Percentiles rank a stretch among this genome's conserved stretches.
Evolutionary conservation across 2,888 invertebrate genomes (phyloP).

Genomic region (Patella pellucida): DNA sequence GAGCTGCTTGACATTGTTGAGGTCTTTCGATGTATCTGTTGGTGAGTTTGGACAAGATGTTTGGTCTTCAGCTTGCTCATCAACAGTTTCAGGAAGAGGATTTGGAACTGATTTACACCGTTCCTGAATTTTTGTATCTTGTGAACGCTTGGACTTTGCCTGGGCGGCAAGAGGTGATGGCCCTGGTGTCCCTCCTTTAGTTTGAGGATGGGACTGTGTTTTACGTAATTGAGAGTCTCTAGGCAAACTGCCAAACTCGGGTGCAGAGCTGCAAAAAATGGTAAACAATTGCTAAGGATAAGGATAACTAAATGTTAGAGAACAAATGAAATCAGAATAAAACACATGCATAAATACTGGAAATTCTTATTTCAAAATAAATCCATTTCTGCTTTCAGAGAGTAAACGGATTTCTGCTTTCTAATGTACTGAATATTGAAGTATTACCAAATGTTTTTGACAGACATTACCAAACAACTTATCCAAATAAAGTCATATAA

Average conservation of each 20-base stretch:
- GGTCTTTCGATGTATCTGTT: conserved; percentile 40
- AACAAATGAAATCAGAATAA: not conserved
- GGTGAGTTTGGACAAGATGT: conserved; percentile 57
- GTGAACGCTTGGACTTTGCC: conserved; percentile 30
- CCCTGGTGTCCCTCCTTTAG: conserved; percentile 35
- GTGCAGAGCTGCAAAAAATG: conserved; percentile 63
- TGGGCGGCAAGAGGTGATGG: conserved; percentile 33
- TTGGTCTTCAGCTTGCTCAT: conserved; percentile 27
- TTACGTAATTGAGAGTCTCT: conserved; percentile 73
- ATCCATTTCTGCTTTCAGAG: too few species aligned
- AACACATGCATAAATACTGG: not conserved
- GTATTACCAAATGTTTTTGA: too few species aligned
- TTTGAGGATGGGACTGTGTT: conserved; percentile 72
- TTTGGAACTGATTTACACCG: conserved; percentile 61
- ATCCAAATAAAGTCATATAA: too few species aligned
- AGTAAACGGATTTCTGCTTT: too few species aligned
- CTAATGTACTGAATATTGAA: too few species aligned
- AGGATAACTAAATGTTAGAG: conserved; percentile 1
- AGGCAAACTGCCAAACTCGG: conserved; percentile 70
- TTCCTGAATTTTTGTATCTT: conserved; percentile 46
- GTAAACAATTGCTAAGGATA: conserved; percentile 18
- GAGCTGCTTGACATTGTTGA: conserved; percentile 19
- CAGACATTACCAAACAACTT: too few species aligned
- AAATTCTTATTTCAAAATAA: too few species aligned
- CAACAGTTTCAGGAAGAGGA: conserved; percentile 37